A percentile compares a stretch with the other conserved stretches of the same genome.
These are phyloP conservation scores for Ophiothrix spiculata DNA, from an alignment of 35 echinoderm and acorn worm genomes.

Conservation along the genomic window DNA sequence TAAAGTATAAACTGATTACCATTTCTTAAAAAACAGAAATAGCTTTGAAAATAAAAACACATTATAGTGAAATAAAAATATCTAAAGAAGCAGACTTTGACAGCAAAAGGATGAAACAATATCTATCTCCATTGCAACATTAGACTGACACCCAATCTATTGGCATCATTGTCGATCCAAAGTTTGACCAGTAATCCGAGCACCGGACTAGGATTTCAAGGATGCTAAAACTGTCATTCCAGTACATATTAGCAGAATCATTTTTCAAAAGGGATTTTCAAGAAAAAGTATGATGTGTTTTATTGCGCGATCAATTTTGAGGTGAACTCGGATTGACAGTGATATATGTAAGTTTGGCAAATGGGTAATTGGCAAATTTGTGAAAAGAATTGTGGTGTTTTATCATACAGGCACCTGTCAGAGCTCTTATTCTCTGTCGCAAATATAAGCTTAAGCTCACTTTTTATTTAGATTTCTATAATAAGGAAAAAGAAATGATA, in stretches of 20 bases:
- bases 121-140: neutral
- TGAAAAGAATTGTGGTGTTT: too few relatives aligned
- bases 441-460: too few relatives aligned
- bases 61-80: too few relatives aligned
- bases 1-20: too few relatives aligned
- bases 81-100: too few relatives aligned
- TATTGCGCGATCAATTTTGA: neutral
- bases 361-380: neutral
- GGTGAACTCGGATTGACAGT: neutral
- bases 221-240: neutral
- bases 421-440: too few relatives aligned
- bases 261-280: neutral
- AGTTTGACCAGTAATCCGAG: conserved; percentile 8
- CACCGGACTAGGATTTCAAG: neutral
- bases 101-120: neutral
- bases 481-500: too few relatives aligned
- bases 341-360: neutral
- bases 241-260: neutral
- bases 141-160: neutral
- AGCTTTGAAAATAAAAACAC: too few relatives aligned
- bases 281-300: too few relatives aligned
- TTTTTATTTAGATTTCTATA: too few relatives aligned
- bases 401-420: too few relatives aligned
- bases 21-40: too few relatives aligned
- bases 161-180: neutral